Evolutionary conservation across 2,113 vertebrate species (phyloP), one percentile per base, ranked within the genome.

Genomic region (Eurystomus gularis): DNA sequence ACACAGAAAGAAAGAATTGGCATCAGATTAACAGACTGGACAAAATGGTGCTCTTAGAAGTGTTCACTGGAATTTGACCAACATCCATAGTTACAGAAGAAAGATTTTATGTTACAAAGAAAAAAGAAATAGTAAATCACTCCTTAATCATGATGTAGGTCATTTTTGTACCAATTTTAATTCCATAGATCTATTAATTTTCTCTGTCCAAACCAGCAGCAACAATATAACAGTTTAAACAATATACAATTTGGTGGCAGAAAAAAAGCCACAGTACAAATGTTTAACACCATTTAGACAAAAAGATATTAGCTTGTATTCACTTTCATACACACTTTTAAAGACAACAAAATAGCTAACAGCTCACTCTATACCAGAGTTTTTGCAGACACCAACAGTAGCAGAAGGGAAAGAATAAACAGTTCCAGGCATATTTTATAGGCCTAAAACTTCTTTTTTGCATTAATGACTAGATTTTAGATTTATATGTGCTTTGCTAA

Each of bases 1-100:
- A 75, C 52, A 96, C 49, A 85, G 44, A 94, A 86, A 73, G 68
- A 76, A 93, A 35, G 58, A 68, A 96, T 42, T 91, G 14, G 51
- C 42, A 70, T 70, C 69, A 84, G 60, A 73, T 33, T 65, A 95
- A 77, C 31, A 66, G 1, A 39, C 17, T 23, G 26, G n/a, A 80
- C 28, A 80, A 86, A 11, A 57, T 6, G 7, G 21, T 69, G 54
- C 14, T 83, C 65, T 82, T 75, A 75, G 68, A 90, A 76, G 28
- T 1, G 0, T 62, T 82, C 3, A 6, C 21, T 85, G 37, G 46
- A 39, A 90, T 93, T 94, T 80, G 61, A 83, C 54, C 55, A 88
- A 72, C 28, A 46, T 8, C 35, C 10, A n/a, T 3, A 68, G 6
- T n/a, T 71, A 75, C 7, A 93, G 23, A 58, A 75, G n/a, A 70